Evolutionary conservation across 2,888 invertebrate genomes (phyloP).

Genomic region (Tetragonisca angustula): DNA sequence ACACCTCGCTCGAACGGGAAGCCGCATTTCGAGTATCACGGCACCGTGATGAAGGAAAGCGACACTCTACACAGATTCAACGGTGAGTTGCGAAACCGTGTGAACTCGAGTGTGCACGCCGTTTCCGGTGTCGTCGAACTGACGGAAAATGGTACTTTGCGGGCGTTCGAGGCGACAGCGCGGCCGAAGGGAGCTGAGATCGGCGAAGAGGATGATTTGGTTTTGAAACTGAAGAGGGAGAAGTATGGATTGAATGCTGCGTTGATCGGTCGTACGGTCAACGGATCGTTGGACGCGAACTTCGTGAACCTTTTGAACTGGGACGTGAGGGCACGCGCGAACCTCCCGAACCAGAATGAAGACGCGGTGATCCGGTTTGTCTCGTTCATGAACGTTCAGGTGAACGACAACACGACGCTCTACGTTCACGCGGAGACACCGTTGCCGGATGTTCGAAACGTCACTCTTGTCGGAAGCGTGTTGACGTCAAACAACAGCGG

Average conservation of each 20-base stretch:
- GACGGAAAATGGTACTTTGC: conserved; percentile 39
- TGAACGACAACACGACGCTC: conserved; percentile 78
- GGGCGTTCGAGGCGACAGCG: conserved; percentile 54
- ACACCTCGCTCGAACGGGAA: conserved; percentile 62
- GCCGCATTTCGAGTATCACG: conserved; percentile 72
- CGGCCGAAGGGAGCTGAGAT: conserved; percentile 40
- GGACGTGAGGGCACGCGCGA: conserved; percentile 64
- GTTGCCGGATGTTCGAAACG: conserved; percentile 82
- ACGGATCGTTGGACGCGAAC: conserved; percentile 66
- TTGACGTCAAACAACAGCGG: conserved; percentile 78
- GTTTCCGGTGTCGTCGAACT: conserved; percentile 58
- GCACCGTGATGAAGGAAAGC: conserved; percentile 63
- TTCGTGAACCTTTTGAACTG: conserved; percentile 77
- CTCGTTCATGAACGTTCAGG: conserved; percentile 75
- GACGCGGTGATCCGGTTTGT: conserved; percentile 61
- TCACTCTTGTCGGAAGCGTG: conserved; percentile 81
- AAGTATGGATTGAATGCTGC: conserved; percentile 63
- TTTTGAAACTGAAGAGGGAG: conserved; percentile 67
- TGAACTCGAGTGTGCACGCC: conserved; percentile 43
- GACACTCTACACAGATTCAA: conserved; percentile 60
- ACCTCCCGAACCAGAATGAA: conserved; percentile 5
- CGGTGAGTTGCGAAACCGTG: conserved; percentile 73
- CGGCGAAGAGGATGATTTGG: conserved; percentile 26
- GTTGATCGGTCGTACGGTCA: conserved; percentile 48
- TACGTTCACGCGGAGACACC: conserved; percentile 83